A percentile compares a stretch with the other conserved stretches of the same genome.
phyloP scores from a whole-genome alignment of 2,888 invertebrate genomes.

The Eupithecia tripunctaria region DNA sequence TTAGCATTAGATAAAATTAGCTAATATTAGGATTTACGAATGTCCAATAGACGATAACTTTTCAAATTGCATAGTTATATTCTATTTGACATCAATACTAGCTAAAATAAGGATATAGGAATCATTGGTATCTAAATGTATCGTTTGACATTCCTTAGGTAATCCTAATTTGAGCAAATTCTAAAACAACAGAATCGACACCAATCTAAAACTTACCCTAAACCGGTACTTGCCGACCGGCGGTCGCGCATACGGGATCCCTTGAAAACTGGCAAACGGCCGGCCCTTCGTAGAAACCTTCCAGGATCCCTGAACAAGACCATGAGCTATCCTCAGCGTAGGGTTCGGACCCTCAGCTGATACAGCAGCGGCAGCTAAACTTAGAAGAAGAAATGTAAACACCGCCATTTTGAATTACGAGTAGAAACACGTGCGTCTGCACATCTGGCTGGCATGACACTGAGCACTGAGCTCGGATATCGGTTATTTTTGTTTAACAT shows the following conservation, averaged over 20 bases:
- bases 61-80: too few relatives aligned
- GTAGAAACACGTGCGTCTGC: conserved; percentile 55
- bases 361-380: conserved; percentile 49
- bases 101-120: too few relatives aligned
- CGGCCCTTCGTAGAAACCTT: conserved; percentile 70
- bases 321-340: conserved; percentile 65
- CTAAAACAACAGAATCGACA: too few relatives aligned
- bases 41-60: too few relatives aligned
- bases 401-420: conserved; percentile 51
- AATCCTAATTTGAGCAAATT: too few relatives aligned
- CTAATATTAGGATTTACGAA: too few relatives aligned
- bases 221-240: conserved; percentile 87
- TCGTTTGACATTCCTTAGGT: too few relatives aligned
- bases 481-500: conserved; percentile 21
- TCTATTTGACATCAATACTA: too few relatives aligned
- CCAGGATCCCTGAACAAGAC: conserved; percentile 71
- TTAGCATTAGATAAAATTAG: too few relatives aligned
- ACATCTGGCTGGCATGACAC: conserved; percentile 35
- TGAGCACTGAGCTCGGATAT: conserved; percentile 34
- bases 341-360: conserved; percentile 63
- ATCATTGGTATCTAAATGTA: too few relatives aligned
- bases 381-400: conserved; percentile 51
- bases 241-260: conserved; percentile 87
- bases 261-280: conserved; percentile 85
- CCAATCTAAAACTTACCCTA: conserved; percentile 68